phyloP scores from a whole-genome alignment of 2,888 invertebrate genomes.

The Agrochola lychnidis region DNA sequence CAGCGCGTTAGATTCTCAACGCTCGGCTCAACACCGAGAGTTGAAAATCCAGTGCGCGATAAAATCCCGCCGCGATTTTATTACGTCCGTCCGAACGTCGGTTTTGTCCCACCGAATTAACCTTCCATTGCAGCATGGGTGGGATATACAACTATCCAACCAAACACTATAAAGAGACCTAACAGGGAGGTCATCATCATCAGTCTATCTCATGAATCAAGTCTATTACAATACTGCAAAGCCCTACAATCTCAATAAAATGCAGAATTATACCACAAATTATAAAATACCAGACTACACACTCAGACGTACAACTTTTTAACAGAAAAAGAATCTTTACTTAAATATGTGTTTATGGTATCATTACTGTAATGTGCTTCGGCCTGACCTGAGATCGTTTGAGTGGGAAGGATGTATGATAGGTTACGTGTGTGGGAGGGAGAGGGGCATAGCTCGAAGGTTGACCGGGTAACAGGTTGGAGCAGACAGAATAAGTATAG shows the following conservation, averaged over 20 bases:
- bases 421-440: constrained; percentile 67
- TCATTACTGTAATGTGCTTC: constrained; percentile 88
- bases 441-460: constrained; percentile 78
- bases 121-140: background rate
- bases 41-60: too few relatives aligned
- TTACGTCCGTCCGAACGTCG: too few relatives aligned
- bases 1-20: too few relatives aligned
- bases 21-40: too few relatives aligned
- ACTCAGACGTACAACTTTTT: constrained; percentile 82
- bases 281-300: constrained; percentile 70
- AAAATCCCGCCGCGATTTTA: too few relatives aligned
- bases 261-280: constrained; percentile 63
- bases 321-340: constrained; percentile 86
- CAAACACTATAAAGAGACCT: background rate
- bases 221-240: constrained; percentile 33
- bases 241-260: constrained; percentile 56
- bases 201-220: background rate
- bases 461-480: constrained; percentile 90
- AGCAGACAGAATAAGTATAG: constrained; percentile 87
- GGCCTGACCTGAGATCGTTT: constrained; percentile 85
- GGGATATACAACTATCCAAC: background rate
- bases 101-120: background rate
- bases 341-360: constrained; percentile 90
- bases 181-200: constrained; percentile 14
- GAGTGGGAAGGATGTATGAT: constrained; percentile 73